Evolutionary conservation across 2,797 vertebrate genomes (phyloP), one percentile per base, ranked within the genome.

Genomic region (Liparis tanakae): DNA sequence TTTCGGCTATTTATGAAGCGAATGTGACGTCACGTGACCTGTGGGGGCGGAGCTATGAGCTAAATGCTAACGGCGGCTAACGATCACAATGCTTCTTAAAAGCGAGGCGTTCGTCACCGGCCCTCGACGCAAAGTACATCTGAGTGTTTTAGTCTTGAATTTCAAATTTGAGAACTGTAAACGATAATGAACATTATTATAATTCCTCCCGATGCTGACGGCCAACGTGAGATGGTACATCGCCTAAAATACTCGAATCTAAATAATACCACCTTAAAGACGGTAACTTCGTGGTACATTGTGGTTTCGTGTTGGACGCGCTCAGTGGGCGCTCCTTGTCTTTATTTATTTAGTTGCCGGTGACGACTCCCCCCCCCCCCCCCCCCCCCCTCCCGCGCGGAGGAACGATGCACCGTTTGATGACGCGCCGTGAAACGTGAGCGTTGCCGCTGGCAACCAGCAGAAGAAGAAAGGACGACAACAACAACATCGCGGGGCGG

Each of bases 361-460:
- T 54, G 61, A 61, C 54, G 51, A 30, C 10, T 58, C 36, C 10
- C 39, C 9, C 50, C 18, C 58, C 20, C 67, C 13, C 14, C 36
- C 10, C 39, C 9, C 50, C 18, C 58, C 20, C 67, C 13, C 14
- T n/a, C n/a, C n/a, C n/a, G n/a, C 39, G 34, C 53, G 41, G 37
- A 61, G 54, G 41, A 14, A 67, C 74, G 61, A 74, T 41, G 33
- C 66, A 57, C 34, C 20, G 39, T 78, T 59, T 69, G 60, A 69
- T 3, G 62, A 66, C 48, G 62, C 8, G 6, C 53, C 61, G 25
- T 78, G 20, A 79, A 72, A 71, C 41, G 48, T 59, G 55, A 51
- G 55, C 39, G 25, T 59, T 70, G 72, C 70, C 43, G 50, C 57
- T 75, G 43, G 67, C 56, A 83, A 67, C 44, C 30, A 22, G 43